Conservation (phyloP, 2,113 vertebrate species). For the Neolamprologus brichardi region DNA sequence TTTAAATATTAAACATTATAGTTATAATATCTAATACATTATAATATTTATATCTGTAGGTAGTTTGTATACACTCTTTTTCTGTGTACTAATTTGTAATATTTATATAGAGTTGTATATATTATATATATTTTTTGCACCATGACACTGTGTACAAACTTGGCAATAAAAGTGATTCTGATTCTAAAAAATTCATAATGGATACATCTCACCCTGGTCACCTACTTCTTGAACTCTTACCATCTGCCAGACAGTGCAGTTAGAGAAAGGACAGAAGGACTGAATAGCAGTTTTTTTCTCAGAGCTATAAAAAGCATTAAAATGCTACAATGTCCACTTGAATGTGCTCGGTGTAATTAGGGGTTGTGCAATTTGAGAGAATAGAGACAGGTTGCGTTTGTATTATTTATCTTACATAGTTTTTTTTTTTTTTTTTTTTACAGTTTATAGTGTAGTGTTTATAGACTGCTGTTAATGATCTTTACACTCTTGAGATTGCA, state of each 20-base stretch:
- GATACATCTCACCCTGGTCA: not conserved
- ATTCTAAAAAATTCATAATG: not conserved
- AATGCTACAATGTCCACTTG: not conserved
- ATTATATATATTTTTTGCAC: not conserved
- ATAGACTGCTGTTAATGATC: not conserved
- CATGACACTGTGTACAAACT: not conserved
- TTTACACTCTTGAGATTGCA: not conserved
- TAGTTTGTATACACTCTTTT: not conserved
- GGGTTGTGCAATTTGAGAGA: not conserved
- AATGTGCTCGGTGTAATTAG: not conserved
- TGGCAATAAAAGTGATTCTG: not conserved
- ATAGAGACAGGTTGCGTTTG: not conserved
- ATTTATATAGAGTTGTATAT: not conserved
- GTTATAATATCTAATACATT: not conserved
- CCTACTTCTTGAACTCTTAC: not conserved
- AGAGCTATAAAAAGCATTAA: not conserved
- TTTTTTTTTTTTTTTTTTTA: fast-evolving
- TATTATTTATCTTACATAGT: not conserved
- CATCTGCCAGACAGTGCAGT: not conserved
- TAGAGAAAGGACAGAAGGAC: not conserved
- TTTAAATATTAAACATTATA: not conserved
- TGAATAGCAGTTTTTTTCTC: not conserved
- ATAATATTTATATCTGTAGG: not conserved
- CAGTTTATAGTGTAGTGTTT: not conserved
- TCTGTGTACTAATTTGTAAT: not conserved